phyloP scores from a whole-genome alignment of 2,888 invertebrate genomes.

The Schizaphis graminum region DNA sequence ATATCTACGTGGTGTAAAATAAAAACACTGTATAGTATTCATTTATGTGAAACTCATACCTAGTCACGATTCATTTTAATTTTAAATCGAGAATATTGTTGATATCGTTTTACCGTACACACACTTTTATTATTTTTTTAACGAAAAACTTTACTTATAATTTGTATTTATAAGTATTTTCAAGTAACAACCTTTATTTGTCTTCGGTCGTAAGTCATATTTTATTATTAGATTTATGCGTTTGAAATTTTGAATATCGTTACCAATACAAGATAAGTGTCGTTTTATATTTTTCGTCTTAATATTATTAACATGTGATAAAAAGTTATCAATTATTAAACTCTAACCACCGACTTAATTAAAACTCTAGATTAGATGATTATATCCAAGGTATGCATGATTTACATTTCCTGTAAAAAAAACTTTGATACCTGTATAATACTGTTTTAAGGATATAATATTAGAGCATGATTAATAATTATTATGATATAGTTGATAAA shows the following conservation, averaged over 20 bases:
- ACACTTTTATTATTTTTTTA: background rate
- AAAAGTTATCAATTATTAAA: background rate
- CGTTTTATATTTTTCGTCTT: background rate
- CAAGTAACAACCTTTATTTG: background rate
- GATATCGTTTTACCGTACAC: background rate
- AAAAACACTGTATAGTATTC: background rate
- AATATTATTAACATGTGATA: background rate
- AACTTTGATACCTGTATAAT: background rate
- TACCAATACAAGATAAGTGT: background rate
- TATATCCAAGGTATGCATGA: background rate
- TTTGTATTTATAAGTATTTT: background rate
- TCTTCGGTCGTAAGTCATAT: background rate
- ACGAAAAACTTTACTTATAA: background rate
- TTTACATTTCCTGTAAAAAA: background rate
- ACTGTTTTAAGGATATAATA: background rate
- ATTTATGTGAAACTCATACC: background rate
- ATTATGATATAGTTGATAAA: background rate
- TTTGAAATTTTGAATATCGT: background rate
- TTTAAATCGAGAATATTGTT: background rate
- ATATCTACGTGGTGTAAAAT: background rate
- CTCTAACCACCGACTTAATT: background rate
- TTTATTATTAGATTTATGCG: background rate
- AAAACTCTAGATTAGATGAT: background rate
- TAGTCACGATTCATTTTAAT: constrained; percentile 20
- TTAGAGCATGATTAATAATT: background rate